Conservation (phyloP, 2,888 invertebrate species). For the Macropis europaea region DNA sequence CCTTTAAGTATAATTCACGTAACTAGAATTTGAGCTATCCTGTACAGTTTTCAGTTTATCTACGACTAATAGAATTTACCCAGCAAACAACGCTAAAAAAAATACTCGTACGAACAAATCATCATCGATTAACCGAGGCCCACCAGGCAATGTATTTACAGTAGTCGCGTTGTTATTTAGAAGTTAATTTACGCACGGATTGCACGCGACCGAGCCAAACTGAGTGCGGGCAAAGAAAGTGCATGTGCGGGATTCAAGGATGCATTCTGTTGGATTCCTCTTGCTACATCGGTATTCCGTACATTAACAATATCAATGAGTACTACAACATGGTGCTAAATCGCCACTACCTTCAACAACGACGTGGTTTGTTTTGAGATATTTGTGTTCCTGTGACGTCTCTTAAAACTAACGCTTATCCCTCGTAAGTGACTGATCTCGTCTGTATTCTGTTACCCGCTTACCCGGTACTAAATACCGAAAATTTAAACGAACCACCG, state of each 20-base stretch:
- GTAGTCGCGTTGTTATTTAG: slow-evolving; percentile 74
- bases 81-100: neutral
- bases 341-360: slow-evolving; percentile 73
- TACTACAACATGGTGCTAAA: slow-evolving; percentile 81
- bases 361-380: slow-evolving; percentile 78
- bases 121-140: slow-evolving; percentile 21
- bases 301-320: slow-evolving; percentile 85
- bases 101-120: neutral
- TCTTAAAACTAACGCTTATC: slow-evolving; percentile 31
- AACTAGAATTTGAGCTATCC: too few relatives aligned
- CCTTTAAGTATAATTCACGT: too few relatives aligned
- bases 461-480: neutral
- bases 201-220: slow-evolving; percentile 76
- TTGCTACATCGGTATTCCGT: slow-evolving; percentile 84
- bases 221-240: slow-evolving; percentile 80
- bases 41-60: too few relatives aligned
- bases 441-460: too few relatives aligned
- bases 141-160: slow-evolving; percentile 48
- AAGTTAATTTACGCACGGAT: slow-evolving; percentile 78
- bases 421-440: too few relatives aligned
- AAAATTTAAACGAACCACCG: too few relatives aligned
- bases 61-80: too few relatives aligned
- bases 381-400: slow-evolving; percentile 78
- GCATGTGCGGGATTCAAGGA: slow-evolving; percentile 82
- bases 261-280: slow-evolving; percentile 83